Evolutionary conservation across 2,888 invertebrate genomes (phyloP).

Genomic region (Ectobius pallidus): DNA sequence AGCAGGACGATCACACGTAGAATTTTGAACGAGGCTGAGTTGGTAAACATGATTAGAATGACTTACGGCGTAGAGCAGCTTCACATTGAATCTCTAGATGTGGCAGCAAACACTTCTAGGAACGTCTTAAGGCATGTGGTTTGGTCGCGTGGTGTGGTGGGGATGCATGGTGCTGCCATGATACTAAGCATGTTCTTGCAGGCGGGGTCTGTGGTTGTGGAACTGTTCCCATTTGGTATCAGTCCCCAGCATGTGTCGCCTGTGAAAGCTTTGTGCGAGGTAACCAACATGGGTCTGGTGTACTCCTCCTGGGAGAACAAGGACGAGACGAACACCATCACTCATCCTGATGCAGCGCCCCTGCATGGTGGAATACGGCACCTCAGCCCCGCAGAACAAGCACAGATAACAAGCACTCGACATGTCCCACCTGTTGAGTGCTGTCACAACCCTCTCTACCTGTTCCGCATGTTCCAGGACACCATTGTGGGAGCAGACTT

Average conservation of each 20-base stretch:
- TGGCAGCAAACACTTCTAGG: slow-evolving; percentile 42
- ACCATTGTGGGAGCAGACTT: slow-evolving; percentile 52
- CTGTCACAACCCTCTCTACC: slow-evolving; percentile 57
- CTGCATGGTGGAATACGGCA: slow-evolving; percentile 54
- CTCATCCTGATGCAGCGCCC: slow-evolving; percentile 52
- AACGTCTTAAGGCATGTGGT: slow-evolving; percentile 41
- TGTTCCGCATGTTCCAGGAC: slow-evolving; percentile 60
- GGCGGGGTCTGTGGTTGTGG: slow-evolving; percentile 53
- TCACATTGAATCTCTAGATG: slow-evolving; percentile 39
- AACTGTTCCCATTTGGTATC: slow-evolving; percentile 59
- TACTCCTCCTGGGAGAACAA: slow-evolving; percentile 56
- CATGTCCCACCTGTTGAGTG: slow-evolving; percentile 55
- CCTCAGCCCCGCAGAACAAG: slow-evolving; percentile 49
- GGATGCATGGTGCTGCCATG: slow-evolving; percentile 55
- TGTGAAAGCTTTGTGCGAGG: slow-evolving; percentile 52
- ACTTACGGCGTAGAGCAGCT: slow-evolving; percentile 24
- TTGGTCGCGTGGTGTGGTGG: slow-evolving; percentile 45
- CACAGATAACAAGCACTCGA: slow-evolving; percentile 49
- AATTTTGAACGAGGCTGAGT: slow-evolving; percentile 56
- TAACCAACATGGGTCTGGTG: slow-evolving; percentile 50
- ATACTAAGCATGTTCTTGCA: slow-evolving; percentile 54
- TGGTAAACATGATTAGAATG: slow-evolving; percentile 48
- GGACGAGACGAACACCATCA: slow-evolving; percentile 47
- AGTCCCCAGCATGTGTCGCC: slow-evolving; percentile 55
- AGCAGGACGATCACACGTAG: slow-evolving; percentile 53